These are phyloP conservation scores for Hemithea aestivaria DNA, from an alignment of 2,888 invertebrate genomes.

Conservation along the genomic window DNA sequence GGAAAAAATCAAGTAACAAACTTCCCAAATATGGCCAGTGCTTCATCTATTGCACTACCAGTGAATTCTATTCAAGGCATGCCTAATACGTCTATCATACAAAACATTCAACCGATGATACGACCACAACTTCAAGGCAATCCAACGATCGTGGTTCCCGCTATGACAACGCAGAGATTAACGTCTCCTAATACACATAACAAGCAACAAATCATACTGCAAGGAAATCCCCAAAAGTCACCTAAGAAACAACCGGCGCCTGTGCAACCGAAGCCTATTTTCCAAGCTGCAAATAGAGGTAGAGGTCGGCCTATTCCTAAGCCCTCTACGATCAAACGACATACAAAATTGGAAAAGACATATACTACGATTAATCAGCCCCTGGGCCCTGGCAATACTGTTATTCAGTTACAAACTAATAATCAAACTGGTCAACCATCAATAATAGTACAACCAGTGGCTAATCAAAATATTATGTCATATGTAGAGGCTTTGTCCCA, in stretches of 20 bases:
- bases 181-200: conserved; percentile 64
- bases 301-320: conserved; percentile 71
- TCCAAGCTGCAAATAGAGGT: conserved; percentile 64
- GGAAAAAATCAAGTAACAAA: conserved; percentile 67
- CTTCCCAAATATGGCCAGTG: conserved; percentile 74
- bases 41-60: conserved; percentile 70
- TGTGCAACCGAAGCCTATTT: conserved; percentile 73
- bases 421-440: conserved; percentile 80
- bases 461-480: conserved; percentile 80
- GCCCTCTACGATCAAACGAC: conserved; percentile 67
- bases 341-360: conserved; percentile 71
- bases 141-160: conserved; percentile 68
- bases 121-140: conserved; percentile 70
- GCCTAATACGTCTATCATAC: conserved; percentile 67
- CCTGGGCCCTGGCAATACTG: conserved; percentile 71
- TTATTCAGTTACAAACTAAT: conserved; percentile 79
- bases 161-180: conserved; percentile 68
- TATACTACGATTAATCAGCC: conserved; percentile 69
- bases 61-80: conserved; percentile 73
- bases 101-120: conserved; percentile 75
- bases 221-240: conserved; percentile 65
- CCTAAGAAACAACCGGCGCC: conserved; percentile 69
- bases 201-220: conserved; percentile 69
- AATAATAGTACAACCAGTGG: conserved; percentile 84
- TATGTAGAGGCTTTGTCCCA: conserved; percentile 85